Conservation (phyloP, 2,797 vertebrate species). For the Bovichtus diacanthus region DNA sequence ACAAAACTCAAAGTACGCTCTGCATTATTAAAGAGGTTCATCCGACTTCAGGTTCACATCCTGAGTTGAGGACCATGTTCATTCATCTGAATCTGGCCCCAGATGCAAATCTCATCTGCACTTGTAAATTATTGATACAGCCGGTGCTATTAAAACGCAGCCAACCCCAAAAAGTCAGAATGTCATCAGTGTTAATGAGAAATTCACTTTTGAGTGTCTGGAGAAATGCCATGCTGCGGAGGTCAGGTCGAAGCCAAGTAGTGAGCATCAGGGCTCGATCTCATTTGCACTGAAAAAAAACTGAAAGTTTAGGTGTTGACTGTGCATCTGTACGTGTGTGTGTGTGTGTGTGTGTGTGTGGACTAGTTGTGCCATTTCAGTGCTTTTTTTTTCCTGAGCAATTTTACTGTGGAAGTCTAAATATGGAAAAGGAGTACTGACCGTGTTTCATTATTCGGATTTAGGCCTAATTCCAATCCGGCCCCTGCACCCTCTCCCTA, state of each 20-base stretch:
- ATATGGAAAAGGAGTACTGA: background rate
- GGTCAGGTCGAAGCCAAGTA: constrained; percentile 16
- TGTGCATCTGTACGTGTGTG: constrained; percentile 1
- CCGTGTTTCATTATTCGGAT: background rate
- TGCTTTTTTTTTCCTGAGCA: background rate
- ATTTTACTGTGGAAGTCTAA: background rate
- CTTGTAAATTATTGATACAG: constrained; percentile 40
- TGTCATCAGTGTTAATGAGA: constrained; percentile 60
- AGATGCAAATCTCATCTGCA: constrained; percentile 21
- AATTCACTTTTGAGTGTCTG: constrained; percentile 32
- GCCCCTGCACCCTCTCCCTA: no score
- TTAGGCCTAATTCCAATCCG: background rate
- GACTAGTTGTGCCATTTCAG: background rate
- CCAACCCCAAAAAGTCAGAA: constrained; percentile 37
- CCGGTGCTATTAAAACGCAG: constrained; percentile 13
- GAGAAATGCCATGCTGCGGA: constrained; percentile 43
- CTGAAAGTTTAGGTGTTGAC: constrained; percentile 4
- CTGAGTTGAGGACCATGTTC: background rate
- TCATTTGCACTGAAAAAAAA: constrained; percentile 23
- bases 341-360: no score
- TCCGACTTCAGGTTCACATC: background rate
- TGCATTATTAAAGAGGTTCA: background rate
- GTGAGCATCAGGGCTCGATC: constrained; percentile 12
- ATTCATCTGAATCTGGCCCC: constrained; percentile 16
- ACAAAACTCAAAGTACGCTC: background rate